A percentile compares a stretch with the other conserved stretches of the same genome.
Conservation (phyloP, 2,888 invertebrate genomes). For the Ectemnius continuus region DNA sequence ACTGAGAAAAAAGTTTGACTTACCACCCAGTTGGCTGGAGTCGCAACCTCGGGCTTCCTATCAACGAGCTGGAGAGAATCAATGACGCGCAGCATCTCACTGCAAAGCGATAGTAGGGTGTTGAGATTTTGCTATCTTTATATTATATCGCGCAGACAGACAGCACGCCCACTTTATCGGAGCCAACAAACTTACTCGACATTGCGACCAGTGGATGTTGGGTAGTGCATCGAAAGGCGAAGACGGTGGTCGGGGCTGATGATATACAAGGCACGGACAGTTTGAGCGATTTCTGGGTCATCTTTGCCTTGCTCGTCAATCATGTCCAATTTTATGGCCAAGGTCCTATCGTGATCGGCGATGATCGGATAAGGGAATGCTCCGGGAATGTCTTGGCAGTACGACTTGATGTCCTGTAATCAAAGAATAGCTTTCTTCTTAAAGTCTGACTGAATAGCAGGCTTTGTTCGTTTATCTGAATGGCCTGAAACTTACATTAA, state of each 20-base stretch:
- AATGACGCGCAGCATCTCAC: conserved; percentile 90
- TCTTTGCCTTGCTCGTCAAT: conserved; percentile 86
- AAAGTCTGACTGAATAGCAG: not conserved
- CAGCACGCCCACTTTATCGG: not conserved
- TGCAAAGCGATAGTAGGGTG: conserved; percentile 69
- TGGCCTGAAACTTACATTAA: conserved; percentile 79
- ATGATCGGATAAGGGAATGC: conserved; percentile 91
- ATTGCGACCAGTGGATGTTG: conserved; percentile 91
- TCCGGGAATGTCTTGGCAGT: conserved; percentile 84
- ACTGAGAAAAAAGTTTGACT: conserved; percentile 62
- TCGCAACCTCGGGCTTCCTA: conserved; percentile 85
- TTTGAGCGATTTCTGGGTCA: conserved; percentile 83
- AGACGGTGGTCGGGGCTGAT: conserved; percentile 89
- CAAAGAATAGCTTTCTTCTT: not conserved
- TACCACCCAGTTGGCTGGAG: conserved; percentile 93
- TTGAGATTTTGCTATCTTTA: not conserved
- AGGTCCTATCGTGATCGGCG: conserved; percentile 85
- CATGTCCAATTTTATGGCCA: conserved; percentile 89
- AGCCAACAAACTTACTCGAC: conserved; percentile 83
- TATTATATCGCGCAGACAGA: not conserved
- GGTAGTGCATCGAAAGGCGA: conserved; percentile 90
- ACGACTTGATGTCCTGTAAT: conserved; percentile 83
- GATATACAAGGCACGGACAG: conserved; percentile 88
- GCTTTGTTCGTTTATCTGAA: no score
- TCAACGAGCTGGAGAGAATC: conserved; percentile 90